Conservation (phyloP, 2,888 invertebrate genomes). For the Rhagonycha fulva region DNA sequence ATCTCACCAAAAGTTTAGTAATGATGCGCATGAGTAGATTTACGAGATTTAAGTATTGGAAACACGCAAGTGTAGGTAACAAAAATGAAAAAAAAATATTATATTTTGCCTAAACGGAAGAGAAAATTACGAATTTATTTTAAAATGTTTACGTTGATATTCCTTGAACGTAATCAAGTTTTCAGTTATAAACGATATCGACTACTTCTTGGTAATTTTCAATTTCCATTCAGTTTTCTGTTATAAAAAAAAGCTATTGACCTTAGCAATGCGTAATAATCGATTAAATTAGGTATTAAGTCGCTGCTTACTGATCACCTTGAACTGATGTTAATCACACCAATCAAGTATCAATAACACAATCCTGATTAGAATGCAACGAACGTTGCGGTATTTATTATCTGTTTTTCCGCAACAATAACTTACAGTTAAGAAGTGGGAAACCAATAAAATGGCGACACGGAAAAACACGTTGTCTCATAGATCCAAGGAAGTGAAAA, state of each 20-base stretch:
- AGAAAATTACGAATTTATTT: too few species aligned
- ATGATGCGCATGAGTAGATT: too few species aligned
- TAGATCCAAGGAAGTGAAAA: neutral
- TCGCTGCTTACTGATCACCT: neutral
- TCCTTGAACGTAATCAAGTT: too few species aligned
- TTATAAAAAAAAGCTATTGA: neutral
- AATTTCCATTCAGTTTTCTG: neutral
- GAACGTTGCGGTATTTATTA: neutral
- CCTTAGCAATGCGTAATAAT: neutral
- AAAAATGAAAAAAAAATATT: too few species aligned
- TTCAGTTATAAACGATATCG: too few species aligned
- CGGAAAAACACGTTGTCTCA: neutral
- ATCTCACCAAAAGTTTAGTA: too few species aligned
- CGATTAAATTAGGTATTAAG: neutral
- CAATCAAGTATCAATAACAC: neutral
- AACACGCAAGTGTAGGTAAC: too few species aligned
- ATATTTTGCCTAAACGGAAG: too few species aligned
- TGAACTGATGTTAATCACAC: neutral
- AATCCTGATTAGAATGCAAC: neutral
- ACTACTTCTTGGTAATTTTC: too few species aligned
- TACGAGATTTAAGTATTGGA: too few species aligned
- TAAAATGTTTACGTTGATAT: too few species aligned
- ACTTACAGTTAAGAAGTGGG: neutral
- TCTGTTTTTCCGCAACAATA: neutral
- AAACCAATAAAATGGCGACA: neutral